Evolutionary conservation across 1,140 invertebrate species (phyloP), one percentile per base, ranked within the genome.

Genomic region (Habropoda laboriosa): DNA sequence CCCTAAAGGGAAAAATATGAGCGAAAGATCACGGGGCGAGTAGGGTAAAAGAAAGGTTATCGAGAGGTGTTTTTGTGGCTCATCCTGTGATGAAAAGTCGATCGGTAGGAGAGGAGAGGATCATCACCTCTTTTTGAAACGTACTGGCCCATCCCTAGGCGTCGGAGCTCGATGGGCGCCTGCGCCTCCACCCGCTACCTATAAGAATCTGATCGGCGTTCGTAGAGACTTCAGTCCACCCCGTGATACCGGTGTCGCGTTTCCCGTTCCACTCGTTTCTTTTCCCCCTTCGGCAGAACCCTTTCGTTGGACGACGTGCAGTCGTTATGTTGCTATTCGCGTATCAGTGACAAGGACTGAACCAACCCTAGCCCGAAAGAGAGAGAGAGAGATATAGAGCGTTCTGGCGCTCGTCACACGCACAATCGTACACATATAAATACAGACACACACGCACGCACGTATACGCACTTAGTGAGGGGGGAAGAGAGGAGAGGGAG

Each of bases 71-170:
- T 53, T 75, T 75, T 27, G 61, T 75, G 61, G 61, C 27, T 67
- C 61, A 75, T 75, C 47, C 27, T 3, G 6, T 63, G 74, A 79
- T 83, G 82, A 82, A 82, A 82, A 83, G 82, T 83, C 82, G 82
- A 82, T 79, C 81, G 47, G 74, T 51, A 47, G n/a, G 80, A 67
- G 80, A 75, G 73, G 47, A 53, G 74, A 81, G 80, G 80, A 83
- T 83, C 80, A 80, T 79, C 80, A 71, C 61, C 82, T 68, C 82
- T 83, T 83, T 83, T 83, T 63, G 82, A 83, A 83, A 83, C 61
- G 80, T 60, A 70, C 30, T 58, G 66, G 81, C 80, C 82, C 82
- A 83, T 73, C 82, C 82, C 80, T 83, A 75, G 63, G 21, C 71
- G 68, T 27, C 40, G 57, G 30, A 45, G 74, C 53, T 82, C 61